These are phyloP conservation scores for Odocoileus hemionus DNA, from an alignment of 2,113 vertebrate genomes.

Conservation along the genomic window DNA sequence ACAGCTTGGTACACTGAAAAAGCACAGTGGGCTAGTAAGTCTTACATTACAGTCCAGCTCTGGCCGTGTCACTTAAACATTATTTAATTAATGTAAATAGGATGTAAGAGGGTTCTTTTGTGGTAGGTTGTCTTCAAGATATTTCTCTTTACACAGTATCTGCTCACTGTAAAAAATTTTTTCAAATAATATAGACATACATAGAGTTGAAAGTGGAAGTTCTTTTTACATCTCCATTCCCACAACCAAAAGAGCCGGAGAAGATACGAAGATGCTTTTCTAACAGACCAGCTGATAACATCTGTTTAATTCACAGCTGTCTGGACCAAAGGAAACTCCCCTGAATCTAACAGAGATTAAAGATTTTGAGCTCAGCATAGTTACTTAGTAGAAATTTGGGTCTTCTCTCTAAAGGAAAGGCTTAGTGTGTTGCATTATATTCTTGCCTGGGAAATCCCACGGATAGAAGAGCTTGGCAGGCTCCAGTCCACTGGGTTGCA, in stretches of 20 bases:
- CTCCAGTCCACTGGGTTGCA: background rate
- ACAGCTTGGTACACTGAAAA: background rate
- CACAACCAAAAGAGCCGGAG: background rate
- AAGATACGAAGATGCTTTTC: background rate
- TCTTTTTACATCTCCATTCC: background rate
- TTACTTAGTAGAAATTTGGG: background rate
- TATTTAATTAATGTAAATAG: background rate
- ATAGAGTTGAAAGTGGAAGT: background rate
- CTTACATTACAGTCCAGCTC: background rate
- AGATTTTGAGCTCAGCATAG: background rate
- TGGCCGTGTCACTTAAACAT: background rate
- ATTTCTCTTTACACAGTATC: background rate
- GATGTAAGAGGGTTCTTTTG: background rate
- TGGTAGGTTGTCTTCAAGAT: background rate
- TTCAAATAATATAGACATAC: background rate
- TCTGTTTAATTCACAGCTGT: background rate
- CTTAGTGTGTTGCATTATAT: background rate
- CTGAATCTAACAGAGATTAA: background rate
- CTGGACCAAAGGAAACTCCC: background rate
- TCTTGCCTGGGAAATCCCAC: background rate
- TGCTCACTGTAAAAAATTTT: background rate
- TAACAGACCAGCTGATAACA: background rate
- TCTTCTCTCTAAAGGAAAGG: background rate
- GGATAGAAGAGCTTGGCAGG: background rate
- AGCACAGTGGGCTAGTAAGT: background rate